A percentile compares a stretch with the other conserved stretches of the same genome.
phyloP scores from a whole-genome alignment of 2,888 invertebrate genomes.

The Heliconius charithonia region DNA sequence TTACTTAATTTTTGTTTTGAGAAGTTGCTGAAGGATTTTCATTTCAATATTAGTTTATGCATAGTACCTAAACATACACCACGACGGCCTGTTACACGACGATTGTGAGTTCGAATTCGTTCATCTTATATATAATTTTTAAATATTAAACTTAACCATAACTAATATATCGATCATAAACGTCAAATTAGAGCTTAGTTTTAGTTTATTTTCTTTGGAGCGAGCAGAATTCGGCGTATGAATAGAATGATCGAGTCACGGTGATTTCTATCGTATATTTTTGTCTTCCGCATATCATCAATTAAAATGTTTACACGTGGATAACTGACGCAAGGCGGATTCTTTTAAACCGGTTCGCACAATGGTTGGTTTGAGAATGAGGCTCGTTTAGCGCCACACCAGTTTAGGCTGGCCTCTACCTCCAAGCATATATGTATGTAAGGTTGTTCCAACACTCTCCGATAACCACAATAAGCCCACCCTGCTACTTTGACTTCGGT shows the following conservation, averaged over 20 bases:
- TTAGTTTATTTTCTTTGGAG: constrained; percentile 39
- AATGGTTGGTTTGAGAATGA: constrained; percentile 73
- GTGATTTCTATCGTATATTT: constrained; percentile 67
- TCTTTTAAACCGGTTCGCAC: constrained; percentile 73
- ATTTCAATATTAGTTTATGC: too few species aligned
- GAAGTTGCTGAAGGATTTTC: too few species aligned
- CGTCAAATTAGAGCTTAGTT: constrained; percentile 20
- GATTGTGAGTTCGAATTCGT: too few species aligned
- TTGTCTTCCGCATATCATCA: constrained; percentile 80
- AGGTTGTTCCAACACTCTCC: constrained; percentile 38
- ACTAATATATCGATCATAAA: constrained; percentile 26
- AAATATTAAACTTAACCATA: neutral
- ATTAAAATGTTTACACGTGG: constrained; percentile 82
- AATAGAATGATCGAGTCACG: constrained; percentile 60
- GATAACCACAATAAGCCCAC: constrained; percentile 36
- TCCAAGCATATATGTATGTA: constrained; percentile 30
- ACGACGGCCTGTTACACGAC: too few species aligned
- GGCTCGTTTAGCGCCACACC: constrained; percentile 71
- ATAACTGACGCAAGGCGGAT: constrained; percentile 75
- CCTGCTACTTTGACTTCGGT: constrained; percentile 27
- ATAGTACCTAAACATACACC: too few species aligned
- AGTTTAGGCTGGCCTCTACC: constrained; percentile 61
- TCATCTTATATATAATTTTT: neutral
- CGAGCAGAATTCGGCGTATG: constrained; percentile 53
- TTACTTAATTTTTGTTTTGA: too few species aligned